These are phyloP conservation scores for Brachyistius frenatus DNA, from an alignment of 2,113 vertebrate genomes.

Conservation along the genomic window DNA sequence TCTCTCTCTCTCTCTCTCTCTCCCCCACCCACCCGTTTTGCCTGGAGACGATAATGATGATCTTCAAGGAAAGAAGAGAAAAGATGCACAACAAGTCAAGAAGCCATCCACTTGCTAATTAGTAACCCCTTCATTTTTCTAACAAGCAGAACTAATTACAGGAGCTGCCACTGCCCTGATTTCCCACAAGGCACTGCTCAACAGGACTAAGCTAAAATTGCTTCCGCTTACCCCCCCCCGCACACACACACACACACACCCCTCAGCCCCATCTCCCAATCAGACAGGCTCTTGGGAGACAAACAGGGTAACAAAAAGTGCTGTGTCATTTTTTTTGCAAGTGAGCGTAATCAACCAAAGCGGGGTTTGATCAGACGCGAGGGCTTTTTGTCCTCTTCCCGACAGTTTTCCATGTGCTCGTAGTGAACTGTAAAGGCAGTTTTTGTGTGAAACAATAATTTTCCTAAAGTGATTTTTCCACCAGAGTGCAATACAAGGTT, in stretches of 20 bases:
- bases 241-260: background rate
- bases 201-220: conserved; percentile 71
- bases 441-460: background rate
- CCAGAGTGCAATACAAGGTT: background rate
- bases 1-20: background rate
- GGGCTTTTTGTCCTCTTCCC: conserved; percentile 7
- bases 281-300: conserved; percentile 57
- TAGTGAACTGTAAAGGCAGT: background rate
- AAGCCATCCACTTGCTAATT: conserved; percentile 84
- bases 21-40: conserved; percentile 23
- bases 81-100: conserved; percentile 81
- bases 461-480: background rate
- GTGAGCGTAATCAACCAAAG: conserved; percentile 32
- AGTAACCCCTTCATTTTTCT: conserved; percentile 85
- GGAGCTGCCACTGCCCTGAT: conserved; percentile 82
- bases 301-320: conserved; percentile 51
- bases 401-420: background rate
- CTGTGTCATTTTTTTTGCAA: conserved; percentile 67
- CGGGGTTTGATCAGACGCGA: conserved; percentile 23
- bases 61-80: conserved; percentile 71
- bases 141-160: conserved; percentile 87
- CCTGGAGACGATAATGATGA: conserved; percentile 76
- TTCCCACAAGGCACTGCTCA: conserved; percentile 80
- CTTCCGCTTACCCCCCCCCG: conserved; percentile 52
- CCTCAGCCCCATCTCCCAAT: conserved; percentile 54